Percentiles rank a stretch among this genome's conserved stretches.
Conservation (phyloP, 2,888 invertebrate genomes). For the Diloba caeruleocephala region DNA sequence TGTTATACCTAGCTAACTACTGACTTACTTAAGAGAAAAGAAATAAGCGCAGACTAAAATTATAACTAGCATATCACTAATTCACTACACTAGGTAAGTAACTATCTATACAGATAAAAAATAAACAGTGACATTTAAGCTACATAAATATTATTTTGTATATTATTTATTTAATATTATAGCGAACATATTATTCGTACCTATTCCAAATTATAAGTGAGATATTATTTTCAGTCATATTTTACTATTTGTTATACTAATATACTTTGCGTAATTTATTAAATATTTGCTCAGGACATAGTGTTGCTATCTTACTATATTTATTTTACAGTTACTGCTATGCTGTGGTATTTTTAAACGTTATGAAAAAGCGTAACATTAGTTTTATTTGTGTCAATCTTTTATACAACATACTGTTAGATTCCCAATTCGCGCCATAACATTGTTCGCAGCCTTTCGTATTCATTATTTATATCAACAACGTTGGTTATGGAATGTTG, state of each 20-base stretch:
- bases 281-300: conserved; percentile 10
- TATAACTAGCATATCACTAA: conserved; percentile 15
- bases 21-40: conserved; percentile 33
- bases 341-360: conserved; percentile 5
- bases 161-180: not conserved
- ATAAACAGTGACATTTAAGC: conserved; percentile 19
- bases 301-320: not conserved
- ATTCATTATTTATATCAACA: too few species aligned
- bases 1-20: conserved; percentile 27
- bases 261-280: conserved; percentile 27
- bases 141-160: not conserved
- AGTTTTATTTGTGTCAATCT: too few species aligned
- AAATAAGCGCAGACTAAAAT: conserved; percentile 29
- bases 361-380: conserved; percentile 27
- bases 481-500: conserved; percentile 35
- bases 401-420: too few species aligned
- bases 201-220: conserved; percentile 22
- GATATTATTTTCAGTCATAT: conserved; percentile 42
- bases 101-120: conserved; percentile 29
- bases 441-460: too few species aligned
- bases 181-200: conserved; percentile 1
- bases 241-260: conserved; percentile 20
- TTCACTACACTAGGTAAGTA: not conserved
- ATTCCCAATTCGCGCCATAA: too few species aligned
- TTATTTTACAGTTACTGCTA: conserved; percentile 27